These are phyloP conservation scores for Sceloporus tristichus DNA, from an alignment of 2,113 vertebrate species.

Conservation along the genomic window DNA sequence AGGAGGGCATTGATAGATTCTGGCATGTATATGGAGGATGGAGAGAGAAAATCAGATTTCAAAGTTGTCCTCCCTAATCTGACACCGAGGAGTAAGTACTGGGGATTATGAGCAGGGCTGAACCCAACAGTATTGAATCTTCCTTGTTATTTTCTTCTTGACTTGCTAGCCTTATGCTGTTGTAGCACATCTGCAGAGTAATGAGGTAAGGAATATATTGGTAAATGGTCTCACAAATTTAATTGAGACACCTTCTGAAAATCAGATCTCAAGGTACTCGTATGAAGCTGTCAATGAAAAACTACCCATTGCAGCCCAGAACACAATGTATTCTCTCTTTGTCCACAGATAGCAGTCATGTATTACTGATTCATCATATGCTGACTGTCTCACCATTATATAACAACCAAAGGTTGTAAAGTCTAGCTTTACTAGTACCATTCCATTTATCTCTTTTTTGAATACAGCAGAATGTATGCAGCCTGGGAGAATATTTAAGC, in stretches of 20 bases:
- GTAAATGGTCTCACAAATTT: background rate
- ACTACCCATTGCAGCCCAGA: background rate
- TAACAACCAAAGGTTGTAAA: background rate
- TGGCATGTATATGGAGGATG: no score
- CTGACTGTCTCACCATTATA: background rate
- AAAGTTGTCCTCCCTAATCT: background rate
- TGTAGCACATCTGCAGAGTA: background rate
- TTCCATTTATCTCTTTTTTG: background rate
- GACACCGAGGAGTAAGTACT: background rate
- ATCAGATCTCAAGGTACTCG: background rate
- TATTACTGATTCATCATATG: background rate
- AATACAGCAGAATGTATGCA: background rate
- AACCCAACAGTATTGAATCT: background rate
- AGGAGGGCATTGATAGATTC: no score
- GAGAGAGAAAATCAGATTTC: background rate
- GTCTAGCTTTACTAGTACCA: background rate
- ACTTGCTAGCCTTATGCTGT: background rate
- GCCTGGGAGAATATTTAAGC: no score
- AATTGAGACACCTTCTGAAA: conserved; percentile 7
- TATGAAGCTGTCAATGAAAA: background rate
- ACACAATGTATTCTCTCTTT: background rate
- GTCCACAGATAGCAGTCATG: background rate
- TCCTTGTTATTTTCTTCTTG: background rate
- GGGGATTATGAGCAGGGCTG: background rate
- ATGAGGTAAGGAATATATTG: background rate